phyloP scores from a whole-genome alignment of 2,797 vertebrate genomes.

The Hoplostethus atlanticus region DNA sequence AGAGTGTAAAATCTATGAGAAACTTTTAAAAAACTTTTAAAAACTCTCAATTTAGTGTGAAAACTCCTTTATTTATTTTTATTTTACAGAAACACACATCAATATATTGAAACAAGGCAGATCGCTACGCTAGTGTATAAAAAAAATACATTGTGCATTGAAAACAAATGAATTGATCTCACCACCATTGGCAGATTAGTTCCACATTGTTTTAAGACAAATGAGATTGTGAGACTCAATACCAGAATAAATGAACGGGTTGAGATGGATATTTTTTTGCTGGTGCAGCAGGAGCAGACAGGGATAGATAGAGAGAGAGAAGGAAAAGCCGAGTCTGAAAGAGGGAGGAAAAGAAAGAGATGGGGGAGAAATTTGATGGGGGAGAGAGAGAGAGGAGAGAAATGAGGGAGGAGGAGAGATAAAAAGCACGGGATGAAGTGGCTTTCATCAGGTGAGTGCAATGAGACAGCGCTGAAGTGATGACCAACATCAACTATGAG shows the following conservation, averaged over 20 bases:
- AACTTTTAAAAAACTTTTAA: no score
- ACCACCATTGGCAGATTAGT: no score
- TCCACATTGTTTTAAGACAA: background rate
- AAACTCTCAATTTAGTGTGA: no score
- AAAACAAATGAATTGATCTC: no score
- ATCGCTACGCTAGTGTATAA: no score
- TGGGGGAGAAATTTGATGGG: slow-evolving; percentile 19
- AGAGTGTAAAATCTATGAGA: no score
- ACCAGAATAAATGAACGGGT: background rate
- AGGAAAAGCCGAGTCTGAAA: background rate
- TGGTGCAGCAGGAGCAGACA: no score
- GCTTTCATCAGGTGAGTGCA: slow-evolving; percentile 39
- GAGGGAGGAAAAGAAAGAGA: slow-evolving; percentile 12
- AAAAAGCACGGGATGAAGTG: slow-evolving; percentile 34
- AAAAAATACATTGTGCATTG: no score
- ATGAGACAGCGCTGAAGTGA: slow-evolving; percentile 38
- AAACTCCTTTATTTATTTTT: no score
- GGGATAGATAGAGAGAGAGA: background rate
- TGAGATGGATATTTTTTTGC: no score
- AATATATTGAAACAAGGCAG: no score
- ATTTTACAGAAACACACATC: no score
- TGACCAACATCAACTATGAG: slow-evolving; percentile 51
- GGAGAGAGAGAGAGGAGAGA: background rate
- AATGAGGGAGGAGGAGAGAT: slow-evolving; percentile 2
- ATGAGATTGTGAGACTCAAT: background rate